These are phyloP conservation scores for Diaprepes abbreviatus DNA, from an alignment of 2,888 invertebrate species.

Conservation along the genomic window DNA sequence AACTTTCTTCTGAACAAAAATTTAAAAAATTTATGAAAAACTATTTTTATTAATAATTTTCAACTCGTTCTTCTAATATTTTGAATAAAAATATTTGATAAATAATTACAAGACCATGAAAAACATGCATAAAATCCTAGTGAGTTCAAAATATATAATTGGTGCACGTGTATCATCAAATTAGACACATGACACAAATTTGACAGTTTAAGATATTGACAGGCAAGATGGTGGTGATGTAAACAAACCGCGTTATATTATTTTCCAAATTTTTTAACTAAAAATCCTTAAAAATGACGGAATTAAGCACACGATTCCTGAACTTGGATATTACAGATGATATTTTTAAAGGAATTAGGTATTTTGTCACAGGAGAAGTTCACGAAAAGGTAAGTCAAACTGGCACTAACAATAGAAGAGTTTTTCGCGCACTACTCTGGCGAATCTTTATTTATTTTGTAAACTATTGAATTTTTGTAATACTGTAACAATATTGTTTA, in stretches of 20 bases:
- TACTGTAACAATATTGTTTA: neutral
- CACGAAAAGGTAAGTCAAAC: conserved; percentile 74
- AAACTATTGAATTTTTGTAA: neutral
- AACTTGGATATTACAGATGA: conserved; percentile 70
- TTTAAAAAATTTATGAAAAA: neutral
- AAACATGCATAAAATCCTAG: neutral
- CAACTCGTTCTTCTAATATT: neutral
- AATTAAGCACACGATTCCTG: conserved; percentile 66
- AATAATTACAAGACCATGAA: neutral
- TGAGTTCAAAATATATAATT: neutral
- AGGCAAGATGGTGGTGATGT: conserved; percentile 45
- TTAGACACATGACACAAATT: neutral
- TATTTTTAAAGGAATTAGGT: conserved; percentile 88
- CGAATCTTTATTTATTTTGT: neutral
- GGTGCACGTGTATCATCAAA: conserved; percentile 4
- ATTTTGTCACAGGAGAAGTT: conserved; percentile 85
- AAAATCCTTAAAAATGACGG: conserved; percentile 52
- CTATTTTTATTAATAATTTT: neutral
- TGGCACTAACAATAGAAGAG: neutral
- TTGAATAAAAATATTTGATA: too few species aligned
- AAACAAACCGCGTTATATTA: conserved; percentile 51
- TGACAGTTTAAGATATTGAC: conserved; percentile 20
- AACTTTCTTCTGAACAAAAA: neutral
- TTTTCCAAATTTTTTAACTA: conserved; percentile 39
- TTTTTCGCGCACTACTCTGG: conserved; percentile 2